Evolutionary conservation across 2,888 invertebrate species (phyloP), one percentile per base, ranked within the genome.

Genomic region (Yponomeuta cagnagella): DNA sequence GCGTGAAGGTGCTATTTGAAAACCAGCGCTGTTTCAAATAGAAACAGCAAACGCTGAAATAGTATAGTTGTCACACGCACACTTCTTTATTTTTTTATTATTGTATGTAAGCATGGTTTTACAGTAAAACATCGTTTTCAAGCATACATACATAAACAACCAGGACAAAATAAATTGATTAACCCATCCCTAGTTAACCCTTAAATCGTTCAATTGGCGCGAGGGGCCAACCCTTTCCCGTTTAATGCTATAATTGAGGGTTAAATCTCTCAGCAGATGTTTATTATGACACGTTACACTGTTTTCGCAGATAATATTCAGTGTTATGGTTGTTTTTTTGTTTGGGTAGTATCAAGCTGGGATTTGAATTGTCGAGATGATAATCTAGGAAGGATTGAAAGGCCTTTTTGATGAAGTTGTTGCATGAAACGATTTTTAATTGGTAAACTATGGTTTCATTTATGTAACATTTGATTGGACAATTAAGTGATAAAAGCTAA

Each of bases 201-300:
- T 70, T 82, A 77, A 74, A 71, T 70, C 72, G 75, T 75, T 81
- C 80, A 81, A 83, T 84, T 79, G 80, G 76, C 80, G 76, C 82
- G 77, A 80, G 85, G 86, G 87, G 81, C 75, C 75, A 79, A 75
- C 80, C 90, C 90, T 90, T 90, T 90, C 88, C 80, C 78, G 84
- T 86, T 88, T 91, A 90, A 91, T 90, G 88, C 87, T 83, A 90
- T 91, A 90, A 91, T 91, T 91, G 91, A 90, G 90, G 90, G 90
- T 88, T 89, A 90, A 90, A 88, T 87, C 90, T 83, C 79, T 78
- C 77, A 82, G 82, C 88, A 86, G 87, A 83, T 88, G 83, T 86
- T 89, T 89, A 87, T 90, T 87, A 88, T 88, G 80, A 86, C 89
- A 87, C 87, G 78, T 77, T 79, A 81, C 52, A 31, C 43, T 37